These are phyloP conservation scores for Conus betulinus DNA, from an alignment of 1,140 invertebrate species.

Conservation along the genomic window DNA sequence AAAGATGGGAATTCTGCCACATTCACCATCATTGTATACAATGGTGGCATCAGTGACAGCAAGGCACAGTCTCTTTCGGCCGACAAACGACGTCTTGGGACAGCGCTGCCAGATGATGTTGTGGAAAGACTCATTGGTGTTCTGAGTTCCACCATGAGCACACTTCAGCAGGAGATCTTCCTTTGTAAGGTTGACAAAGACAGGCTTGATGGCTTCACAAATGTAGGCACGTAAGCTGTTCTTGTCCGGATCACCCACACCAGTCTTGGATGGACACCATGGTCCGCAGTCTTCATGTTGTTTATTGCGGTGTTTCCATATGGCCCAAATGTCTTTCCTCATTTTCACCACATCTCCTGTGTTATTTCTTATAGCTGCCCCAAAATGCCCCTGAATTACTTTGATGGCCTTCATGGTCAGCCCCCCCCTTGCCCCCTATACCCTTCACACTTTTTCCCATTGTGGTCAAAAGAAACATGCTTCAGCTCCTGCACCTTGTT, in stretches of 20 bases:
- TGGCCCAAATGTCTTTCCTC: conserved; percentile 22
- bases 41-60: conserved; percentile 13
- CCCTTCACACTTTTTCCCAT: conserved; percentile 1
- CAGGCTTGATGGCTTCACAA: no score
- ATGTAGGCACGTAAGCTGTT: no score
- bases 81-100: conserved; percentile 30
- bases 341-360: conserved; percentile 20
- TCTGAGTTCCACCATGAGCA: conserved; percentile 41
- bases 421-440: conserved; percentile 5
- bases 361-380: conserved; percentile 36
- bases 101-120: conserved; percentile 35
- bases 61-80: not conserved
- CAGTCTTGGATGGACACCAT: no score
- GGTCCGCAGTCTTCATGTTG: no score
- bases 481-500: conserved; percentile 5
- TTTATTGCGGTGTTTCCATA: no score
- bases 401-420: no score
- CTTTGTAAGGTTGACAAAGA: not conserved
- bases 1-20: no score
- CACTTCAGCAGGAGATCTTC: conserved; percentile 31
- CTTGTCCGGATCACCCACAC: no score
- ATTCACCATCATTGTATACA: no score
- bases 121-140: conserved; percentile 36
- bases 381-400: conserved; percentile 40
- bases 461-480: not conserved